phyloP scores from a whole-genome alignment of 2,888 invertebrate species.

The Dione vanillae region DNA sequence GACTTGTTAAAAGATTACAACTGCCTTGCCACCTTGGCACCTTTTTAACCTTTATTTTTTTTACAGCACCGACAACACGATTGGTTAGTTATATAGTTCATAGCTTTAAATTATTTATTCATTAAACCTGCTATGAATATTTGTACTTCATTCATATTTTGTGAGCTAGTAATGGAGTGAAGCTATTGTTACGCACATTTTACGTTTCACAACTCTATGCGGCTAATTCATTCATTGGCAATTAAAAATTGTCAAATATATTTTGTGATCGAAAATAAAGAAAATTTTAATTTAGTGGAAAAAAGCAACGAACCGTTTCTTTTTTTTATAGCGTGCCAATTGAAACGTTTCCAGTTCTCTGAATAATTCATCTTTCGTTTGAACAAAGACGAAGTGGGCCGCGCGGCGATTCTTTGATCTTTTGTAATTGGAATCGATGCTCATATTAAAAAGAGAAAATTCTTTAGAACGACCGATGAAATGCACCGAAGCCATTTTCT shows the following conservation, averaged over 20 bases:
- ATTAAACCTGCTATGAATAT: constrained; percentile 7
- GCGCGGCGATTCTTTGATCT: constrained; percentile 84
- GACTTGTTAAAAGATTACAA: constrained; percentile 68
- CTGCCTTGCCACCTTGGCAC: constrained; percentile 51
- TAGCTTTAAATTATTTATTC: constrained; percentile 11
- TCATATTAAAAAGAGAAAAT: constrained; percentile 84
- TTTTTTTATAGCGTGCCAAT: constrained; percentile 85
- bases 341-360: constrained; percentile 84
- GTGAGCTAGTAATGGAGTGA: neutral
- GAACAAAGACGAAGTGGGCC: constrained; percentile 84
- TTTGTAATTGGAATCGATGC: constrained; percentile 85
- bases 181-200: too few relatives aligned
- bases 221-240: constrained; percentile 34
- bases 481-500: constrained; percentile 81
- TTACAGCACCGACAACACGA: constrained; percentile 24
- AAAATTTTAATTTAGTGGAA: constrained; percentile 82
- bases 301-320: constrained; percentile 82
- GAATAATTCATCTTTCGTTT: constrained; percentile 84
- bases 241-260: constrained; percentile 57
- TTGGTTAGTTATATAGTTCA: neutral
- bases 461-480: constrained; percentile 77
- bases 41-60: constrained; percentile 50
- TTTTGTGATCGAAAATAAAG: constrained; percentile 75
- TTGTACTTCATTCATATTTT: neutral
- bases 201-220: neutral